Percentiles rank a stretch among this genome's conserved stretches.
These are phyloP conservation scores for Amiota communis DNA, from an alignment of 2,888 invertebrate genomes.

Conservation along the genomic window DNA sequence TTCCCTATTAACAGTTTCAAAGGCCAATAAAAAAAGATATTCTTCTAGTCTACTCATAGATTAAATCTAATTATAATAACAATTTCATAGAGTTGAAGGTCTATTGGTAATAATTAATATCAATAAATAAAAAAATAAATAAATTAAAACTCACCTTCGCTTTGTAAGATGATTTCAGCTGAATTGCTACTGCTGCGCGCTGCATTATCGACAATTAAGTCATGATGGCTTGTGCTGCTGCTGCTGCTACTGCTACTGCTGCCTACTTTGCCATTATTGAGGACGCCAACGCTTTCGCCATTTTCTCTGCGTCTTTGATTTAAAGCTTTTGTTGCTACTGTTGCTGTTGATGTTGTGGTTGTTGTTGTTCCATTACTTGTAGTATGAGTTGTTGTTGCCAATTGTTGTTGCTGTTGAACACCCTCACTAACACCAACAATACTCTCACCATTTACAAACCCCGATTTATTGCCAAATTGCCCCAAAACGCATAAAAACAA, in stretches of 20 bases:
- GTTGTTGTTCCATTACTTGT: constrained; percentile 60
- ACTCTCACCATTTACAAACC: constrained; percentile 52
- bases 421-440: constrained; percentile 28
- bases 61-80: constrained; percentile 13
- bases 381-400: constrained; percentile 59
- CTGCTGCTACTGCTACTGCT: not conserved
- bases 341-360: constrained; percentile 36
- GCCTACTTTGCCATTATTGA: not conserved
- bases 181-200: constrained; percentile 46
- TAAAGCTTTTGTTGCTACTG: constrained; percentile 32
- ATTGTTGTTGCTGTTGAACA: constrained; percentile 35
- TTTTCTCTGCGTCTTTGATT: constrained; percentile 38
- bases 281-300: constrained; percentile 43
- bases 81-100: constrained; percentile 41
- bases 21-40: too few species aligned
- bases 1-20: too few species aligned
- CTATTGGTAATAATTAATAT: constrained; percentile 15
- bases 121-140: not conserved
- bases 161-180: constrained; percentile 57
- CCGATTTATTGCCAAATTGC: constrained; percentile 35
- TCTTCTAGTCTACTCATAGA: too few species aligned
- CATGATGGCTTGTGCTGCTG: too few species aligned
- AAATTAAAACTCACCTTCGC: constrained; percentile 53
- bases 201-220: constrained; percentile 8
- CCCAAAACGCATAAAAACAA: constrained; percentile 38